A percentile compares a stretch with the other conserved stretches of the same genome.
phyloP scores from a whole-genome alignment of 2,113 vertebrate genomes.

The Athene cunicularia region DNA sequence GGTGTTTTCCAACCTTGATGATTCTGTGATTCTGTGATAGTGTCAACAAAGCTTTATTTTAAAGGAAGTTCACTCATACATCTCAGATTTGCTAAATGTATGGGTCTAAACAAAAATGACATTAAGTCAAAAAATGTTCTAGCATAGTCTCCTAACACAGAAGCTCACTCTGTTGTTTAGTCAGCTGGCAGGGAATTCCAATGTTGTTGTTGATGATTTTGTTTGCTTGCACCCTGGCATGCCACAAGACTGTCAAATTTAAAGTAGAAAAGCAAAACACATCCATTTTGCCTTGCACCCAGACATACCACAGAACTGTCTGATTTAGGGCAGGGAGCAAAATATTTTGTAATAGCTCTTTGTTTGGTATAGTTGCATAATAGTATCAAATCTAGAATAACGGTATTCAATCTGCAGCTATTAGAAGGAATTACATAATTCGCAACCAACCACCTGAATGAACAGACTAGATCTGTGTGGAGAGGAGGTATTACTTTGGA shows the following conservation, averaged over 20 bases:
- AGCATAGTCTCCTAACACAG: not conserved
- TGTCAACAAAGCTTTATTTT: not conserved
- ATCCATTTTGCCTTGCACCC: not conserved
- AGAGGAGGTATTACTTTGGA: not conserved
- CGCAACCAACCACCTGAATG: rapidly evolving
- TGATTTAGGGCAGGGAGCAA: not conserved
- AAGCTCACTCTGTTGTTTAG: not conserved
- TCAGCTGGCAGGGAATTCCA: not conserved
- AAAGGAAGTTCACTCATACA: not conserved
- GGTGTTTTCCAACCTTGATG: no score
- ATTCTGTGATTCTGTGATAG: no score
- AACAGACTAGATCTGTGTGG: not conserved
- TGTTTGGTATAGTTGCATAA: not conserved
- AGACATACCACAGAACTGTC: not conserved
- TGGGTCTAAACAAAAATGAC: not conserved
- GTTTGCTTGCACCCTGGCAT: not conserved
- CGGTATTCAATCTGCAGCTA: not conserved
- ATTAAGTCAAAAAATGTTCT: not conserved
- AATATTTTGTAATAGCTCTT: not conserved
- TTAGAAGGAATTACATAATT: not conserved
- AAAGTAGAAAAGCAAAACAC: not conserved
- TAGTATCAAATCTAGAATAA: not conserved
- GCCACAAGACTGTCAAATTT: not conserved
- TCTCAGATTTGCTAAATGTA: not conserved
- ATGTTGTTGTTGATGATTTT: not conserved